Evolutionary conservation across 2,113 vertebrate genomes (phyloP), one percentile per base, ranked within the genome.

Genomic region (Telmatochromis sp.): DNA sequence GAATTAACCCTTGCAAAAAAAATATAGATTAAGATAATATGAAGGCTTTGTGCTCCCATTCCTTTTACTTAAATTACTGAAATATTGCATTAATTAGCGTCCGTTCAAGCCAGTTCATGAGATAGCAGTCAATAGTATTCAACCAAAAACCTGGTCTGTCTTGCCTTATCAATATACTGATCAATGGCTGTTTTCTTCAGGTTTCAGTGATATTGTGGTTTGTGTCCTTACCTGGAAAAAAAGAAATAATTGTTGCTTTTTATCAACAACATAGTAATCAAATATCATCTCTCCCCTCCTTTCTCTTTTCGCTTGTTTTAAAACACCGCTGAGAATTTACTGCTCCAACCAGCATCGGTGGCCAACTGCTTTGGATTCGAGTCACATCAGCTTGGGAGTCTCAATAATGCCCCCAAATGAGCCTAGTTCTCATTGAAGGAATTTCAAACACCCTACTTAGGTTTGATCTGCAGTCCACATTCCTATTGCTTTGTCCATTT

Each of bases 351-450:
- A 86, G 79, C 71, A 81, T 92, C 73, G 50, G 47, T 37, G 54
- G 88, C 86, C 89, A 92, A 90, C 93, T 94, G 89, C 87, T 96
- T 93, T 85, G 84, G 79, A 96, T 95, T 95, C 93, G 28, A 93
- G 87, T 93, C 95, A 94, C 94, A 96, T 89, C 85, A 42, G 57
- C 93, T 87, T 80, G 83, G 79, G 85, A 93, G 89, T 84, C 91
- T 93, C 91, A 92, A 93, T 94, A 95, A 95, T 88, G 90, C 89
- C 89, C 94, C 83, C 84, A 93, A 95, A 93, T 92, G 90, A 93
- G 93, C 91, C 91, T 93, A 89, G 84, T 93, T 93, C 90, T 94
- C 95, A 95, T 93, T 93, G 95, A 92, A 93, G 89, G 86, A 92
- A 93, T 93, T 89, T 92, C 73, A 89, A 91, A 92, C 93, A 83